Conservation (phyloP, 2,888 invertebrate species). For the Pinctada fucata region DNA sequence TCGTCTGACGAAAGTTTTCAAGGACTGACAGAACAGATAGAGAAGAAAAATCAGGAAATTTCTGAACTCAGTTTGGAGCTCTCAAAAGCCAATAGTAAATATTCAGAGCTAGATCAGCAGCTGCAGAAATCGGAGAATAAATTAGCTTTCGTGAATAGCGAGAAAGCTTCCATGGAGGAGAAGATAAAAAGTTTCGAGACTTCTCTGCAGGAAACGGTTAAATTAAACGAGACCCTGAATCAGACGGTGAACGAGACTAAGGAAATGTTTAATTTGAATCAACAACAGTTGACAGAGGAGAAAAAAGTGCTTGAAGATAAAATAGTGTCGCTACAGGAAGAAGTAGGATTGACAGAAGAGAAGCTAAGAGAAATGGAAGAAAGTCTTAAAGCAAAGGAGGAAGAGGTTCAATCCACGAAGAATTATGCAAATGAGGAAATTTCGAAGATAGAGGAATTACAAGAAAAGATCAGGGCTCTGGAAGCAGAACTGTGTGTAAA, state of each 20-base stretch:
- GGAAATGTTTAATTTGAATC: constrained; percentile 38
- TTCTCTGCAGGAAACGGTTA: constrained; percentile 47
- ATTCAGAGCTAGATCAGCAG: constrained; percentile 35
- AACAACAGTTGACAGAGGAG: constrained; percentile 47
- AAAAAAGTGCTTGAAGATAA: constrained; percentile 45
- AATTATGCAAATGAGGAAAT: constrained; percentile 20
- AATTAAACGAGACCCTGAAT: constrained; percentile 52
- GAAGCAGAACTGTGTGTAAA: constrained; percentile 23
- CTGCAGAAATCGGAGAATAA: constrained; percentile 50
- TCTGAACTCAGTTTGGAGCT: constrained; percentile 49
- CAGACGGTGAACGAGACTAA: constrained; percentile 51
- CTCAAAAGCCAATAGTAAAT: constrained; percentile 44
- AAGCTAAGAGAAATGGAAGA: constrained; percentile 40
- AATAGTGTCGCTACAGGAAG: constrained; percentile 36
- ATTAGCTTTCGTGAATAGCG: constrained; percentile 49
- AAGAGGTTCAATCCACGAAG: constrained; percentile 29
- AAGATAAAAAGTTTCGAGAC: constrained; percentile 55
- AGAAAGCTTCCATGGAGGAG: constrained; percentile 54
- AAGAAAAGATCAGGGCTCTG: constrained; percentile 19
- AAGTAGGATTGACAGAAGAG: constrained; percentile 41
- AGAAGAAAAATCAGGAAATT: constrained; percentile 56
- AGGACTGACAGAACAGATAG: constrained; percentile 30
- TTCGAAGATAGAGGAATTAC: constrained; percentile 24
- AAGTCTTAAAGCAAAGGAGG: constrained; percentile 40
- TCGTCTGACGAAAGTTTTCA: constrained; percentile 42